Base-by-base conservation (phyloP, 2,113 vertebrate genomes). In the Psilopogon haemacephalus region DNA sequence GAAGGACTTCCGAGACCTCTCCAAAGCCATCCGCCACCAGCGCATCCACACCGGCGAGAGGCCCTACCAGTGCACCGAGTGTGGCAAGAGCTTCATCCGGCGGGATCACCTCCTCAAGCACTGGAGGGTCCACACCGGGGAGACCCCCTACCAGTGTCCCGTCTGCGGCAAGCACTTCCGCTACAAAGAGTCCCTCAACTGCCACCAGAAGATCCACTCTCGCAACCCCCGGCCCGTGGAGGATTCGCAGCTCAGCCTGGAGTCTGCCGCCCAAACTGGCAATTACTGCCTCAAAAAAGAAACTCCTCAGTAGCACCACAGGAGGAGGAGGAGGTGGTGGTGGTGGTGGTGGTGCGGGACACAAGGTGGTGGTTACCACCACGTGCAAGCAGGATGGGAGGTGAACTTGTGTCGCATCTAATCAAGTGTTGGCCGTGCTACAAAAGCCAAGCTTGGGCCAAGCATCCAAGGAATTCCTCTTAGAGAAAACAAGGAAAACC, bases 1-100 rank as follows among this genome's bases (percentile, higher is more conserved):
- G 92, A 98, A 98, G 89, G 95, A 97, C 94, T 98, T 98, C 97
- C 96, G 97, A 64, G 83, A 97, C 88, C 97, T 97, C 52, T 98
- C 97, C 18, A 97, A 98, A 68, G 97, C 97, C 38, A 97, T 98
- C 84, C 96, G 97, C 7, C 98, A 98, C 77, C 96, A 98, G 91
- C 97, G 98, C 77, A 97, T 97, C 87, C 98, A 99, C 97, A 99
- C 98, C 1, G 99, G 98, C 3, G 98, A 99, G 97, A 97, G 98
- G 90, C 98, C 99, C 4, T 99, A 99, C 96, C 98, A 98, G 96
- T 99, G 99, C 84, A 98, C 98, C 1, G 98, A 99, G 93, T 99
- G 99, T 17, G 97, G 98, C 33, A 98, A 98, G 92, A 98, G 99
- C 95, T 99, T 99, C 95, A 98, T 99, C 86, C 98, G 98, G 18